Base-by-base conservation (phyloP, 92 coral and sea anemone species). In the Ricordea florida region DNA sequence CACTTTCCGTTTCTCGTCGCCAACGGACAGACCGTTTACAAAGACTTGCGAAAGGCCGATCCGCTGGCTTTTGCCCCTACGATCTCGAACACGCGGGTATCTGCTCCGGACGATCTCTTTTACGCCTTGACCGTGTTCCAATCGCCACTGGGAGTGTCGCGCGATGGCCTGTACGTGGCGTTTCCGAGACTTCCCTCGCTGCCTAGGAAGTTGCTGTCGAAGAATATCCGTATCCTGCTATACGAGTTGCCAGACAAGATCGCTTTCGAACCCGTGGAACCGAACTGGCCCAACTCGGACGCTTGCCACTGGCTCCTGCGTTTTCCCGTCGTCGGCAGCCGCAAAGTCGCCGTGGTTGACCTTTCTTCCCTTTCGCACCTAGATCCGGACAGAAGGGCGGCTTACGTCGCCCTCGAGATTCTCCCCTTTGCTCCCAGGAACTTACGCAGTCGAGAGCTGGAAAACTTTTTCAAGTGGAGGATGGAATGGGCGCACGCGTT, bases 401-500 rank as follows among this genome's bases (percentile, higher is more conserved):
- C 22, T 29, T 34, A 2, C 29, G 0, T 61, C 5, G 33, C 10
- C 32, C 9, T 6, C 24, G 10, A 61, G 5, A 36, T 23, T 4
- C 41, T 61, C 26, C 67, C 49, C 1, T 23, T 5, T 8, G 3
- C 46, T 11, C 23, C 49, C 2, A 6, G 15, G 0, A 23, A 10
- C 15, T 0, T 61, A 6, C 31, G 33, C 0, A 20, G 11, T 2
- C 17, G 11, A 1, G 17, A 21, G 2, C 2, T 61, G 3, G 14
- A 20, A 20, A 11, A 11, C 6, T 3, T 10, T 14, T 61, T 61
- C 15, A 10, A 18, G 9, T 61, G 68, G 68, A 61, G 50, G 25
- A 61, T 61, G 68, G 24, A n/a, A 5, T 61, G 68, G 68, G 47
- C 34, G 1, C 41, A 37, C 33, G 36, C 68, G 0, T 61, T 37